Evolutionary conservation across 2,797 vertebrate genomes (phyloP), one percentile per base, ranked within the genome.

Genomic region (Lacerta bilineata): DNA sequence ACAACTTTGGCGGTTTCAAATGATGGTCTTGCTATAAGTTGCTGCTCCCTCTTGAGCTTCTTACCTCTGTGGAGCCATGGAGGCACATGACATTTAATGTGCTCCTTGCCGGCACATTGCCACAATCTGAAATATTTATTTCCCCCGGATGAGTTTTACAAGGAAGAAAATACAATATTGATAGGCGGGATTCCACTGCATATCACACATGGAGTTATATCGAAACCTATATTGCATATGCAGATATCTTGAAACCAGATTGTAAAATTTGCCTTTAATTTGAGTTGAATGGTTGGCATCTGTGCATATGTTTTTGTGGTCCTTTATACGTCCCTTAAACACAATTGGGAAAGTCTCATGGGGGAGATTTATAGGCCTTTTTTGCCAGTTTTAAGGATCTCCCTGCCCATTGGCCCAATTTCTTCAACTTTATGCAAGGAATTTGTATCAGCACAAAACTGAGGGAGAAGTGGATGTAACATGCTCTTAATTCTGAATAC

Each of bases 401-500:
- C 11, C 13, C 20, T 46, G 9, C 25, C 41, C 9, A 46, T 27
- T 25, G n/a, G 20, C 13, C 71, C 36, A 68, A 33, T 23, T 77
- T 23, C 80, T 72, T 91, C 17, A 18, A 75, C 8, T 50, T 23
- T n/a, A 69, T 1, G 41, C 36, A 55, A 69, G 13, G 17, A 59
- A 5, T 41, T 90, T 83, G 74, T 13, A 88, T 27, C 13, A 79
- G 68, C 15, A 5, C 55, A 90, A 84, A 68, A 46, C 4, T 2
- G 43, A 71, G 76, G 7, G 13, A 79, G 64, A 39, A 86, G 9
- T 82, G 82, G n/a, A 8, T 80, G 61, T 78, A 71, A 91, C 92
- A 90, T 43, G 89, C 15, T 64, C 87, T 87, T 91, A 55, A 50
- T 84, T 87, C 79, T 93, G 71, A 92, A 75, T 83, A 84, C 74